A percentile compares a stretch with the other conserved stretches of the same genome.
Conservation (phyloP, 2,113 vertebrate species). For the Hemiscyllium ocellatum region DNA sequence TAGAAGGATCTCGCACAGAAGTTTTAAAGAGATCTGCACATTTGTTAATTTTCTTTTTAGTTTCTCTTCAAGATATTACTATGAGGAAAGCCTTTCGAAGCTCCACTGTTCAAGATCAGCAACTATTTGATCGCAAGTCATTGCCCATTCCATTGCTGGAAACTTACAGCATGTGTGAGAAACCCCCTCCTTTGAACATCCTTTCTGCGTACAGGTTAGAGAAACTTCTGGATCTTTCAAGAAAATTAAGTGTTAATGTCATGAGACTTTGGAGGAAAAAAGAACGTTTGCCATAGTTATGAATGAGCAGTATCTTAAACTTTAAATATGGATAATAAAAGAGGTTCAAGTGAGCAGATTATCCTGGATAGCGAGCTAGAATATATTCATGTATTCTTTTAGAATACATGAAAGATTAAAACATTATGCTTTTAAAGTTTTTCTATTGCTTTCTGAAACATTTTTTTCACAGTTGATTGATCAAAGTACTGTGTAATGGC, state of each 20-base stretch:
- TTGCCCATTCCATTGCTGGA: constrained; percentile 90
- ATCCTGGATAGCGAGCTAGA: not conserved
- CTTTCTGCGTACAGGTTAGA: constrained; percentile 90
- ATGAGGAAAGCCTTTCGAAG: constrained; percentile 98
- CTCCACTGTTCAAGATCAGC: constrained; percentile 92
- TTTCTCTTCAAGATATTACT: constrained; percentile 95
- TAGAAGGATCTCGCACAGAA: not conserved
- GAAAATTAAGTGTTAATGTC: not conserved
- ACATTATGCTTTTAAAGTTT: not conserved
- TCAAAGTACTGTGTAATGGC: not conserved
- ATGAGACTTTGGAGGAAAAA: not conserved
- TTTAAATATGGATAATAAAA: not conserved
- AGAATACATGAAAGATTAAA: no score
- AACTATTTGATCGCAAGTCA: constrained; percentile 86
- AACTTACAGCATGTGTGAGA: constrained; percentile 83
- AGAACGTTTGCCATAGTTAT: not conserved
- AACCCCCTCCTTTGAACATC: constrained; percentile 93
- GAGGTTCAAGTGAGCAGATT: not conserved
- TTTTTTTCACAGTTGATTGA: not conserved
- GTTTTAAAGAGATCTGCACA: not conserved
- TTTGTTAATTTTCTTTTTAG: constrained; percentile 53
- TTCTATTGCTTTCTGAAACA: not conserved
- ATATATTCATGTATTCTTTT: not conserved
- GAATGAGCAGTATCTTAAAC: not conserved
- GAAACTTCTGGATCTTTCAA: not conserved